Evolutionary conservation across 2,888 invertebrate species (phyloP).

Genomic region (Dasysyrphus albostriatus): DNA sequence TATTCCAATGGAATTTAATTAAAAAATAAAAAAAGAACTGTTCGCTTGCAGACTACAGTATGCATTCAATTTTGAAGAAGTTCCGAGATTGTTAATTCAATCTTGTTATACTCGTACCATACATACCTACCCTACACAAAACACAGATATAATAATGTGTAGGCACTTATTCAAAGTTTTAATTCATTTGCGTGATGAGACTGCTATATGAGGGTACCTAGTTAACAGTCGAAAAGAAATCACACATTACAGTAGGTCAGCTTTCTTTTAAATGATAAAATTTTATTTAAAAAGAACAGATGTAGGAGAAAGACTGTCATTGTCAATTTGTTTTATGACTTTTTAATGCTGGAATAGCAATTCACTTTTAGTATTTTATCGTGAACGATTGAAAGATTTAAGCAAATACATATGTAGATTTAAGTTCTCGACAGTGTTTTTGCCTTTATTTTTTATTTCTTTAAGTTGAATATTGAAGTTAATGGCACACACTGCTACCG

Average conservation of each 20-base stretch:
- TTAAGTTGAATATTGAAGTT: neutral
- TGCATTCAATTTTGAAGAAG: neutral
- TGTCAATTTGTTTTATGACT: conserved; percentile 1
- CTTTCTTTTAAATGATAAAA: neutral
- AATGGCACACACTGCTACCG: neutral
- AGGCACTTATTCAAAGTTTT: neutral
- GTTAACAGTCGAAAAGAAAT: neutral
- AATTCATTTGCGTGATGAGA: conserved; percentile 2
- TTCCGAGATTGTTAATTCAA: neutral
- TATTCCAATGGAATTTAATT: neutral
- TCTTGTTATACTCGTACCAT: neutral
- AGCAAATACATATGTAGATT: neutral
- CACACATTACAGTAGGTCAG: no score
- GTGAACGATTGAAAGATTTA: neutral
- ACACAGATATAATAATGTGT: no score
- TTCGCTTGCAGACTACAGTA: neutral
- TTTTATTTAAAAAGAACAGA: neutral
- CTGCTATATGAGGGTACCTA: neutral
- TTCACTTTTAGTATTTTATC: neutral
- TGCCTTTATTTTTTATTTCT: neutral
- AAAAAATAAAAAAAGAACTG: neutral
- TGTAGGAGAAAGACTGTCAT: neutral
- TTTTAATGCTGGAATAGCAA: neutral
- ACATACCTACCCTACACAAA: no score
- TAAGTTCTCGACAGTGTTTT: neutral